Base-by-base conservation (phyloP, 2,113 vertebrate species). In the Conger conger region DNA sequence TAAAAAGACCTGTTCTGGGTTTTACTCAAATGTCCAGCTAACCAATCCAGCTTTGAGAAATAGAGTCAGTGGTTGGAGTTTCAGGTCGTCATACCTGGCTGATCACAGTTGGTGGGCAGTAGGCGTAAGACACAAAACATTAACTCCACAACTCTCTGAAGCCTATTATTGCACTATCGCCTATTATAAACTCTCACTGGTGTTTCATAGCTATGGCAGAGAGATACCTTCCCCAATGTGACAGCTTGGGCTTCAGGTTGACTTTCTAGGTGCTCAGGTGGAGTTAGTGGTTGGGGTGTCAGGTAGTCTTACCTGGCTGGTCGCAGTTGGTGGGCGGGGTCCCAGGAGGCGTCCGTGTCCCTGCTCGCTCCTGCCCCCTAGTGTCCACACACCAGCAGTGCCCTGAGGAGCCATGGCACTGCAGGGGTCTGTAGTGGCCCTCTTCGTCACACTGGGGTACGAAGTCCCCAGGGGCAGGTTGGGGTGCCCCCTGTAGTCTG, bases 371-470 rank as follows among this genome's bases (percentile, higher is more conserved):
- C n/a, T 90, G 91, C 4, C 96, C 95, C 0, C 88, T 50, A 0
- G 30, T 53, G 0, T 94, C 92, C 86, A 96, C 95, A 0, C 96
- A 96, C 95, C 95, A 96, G 88, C 95, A 96, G 86, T 95, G 82
- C 54, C 95, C 94, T 0, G 92, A 93, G 84, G 94, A 93, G 13
- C 92, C 0, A 0, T 96, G 96, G 81, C 97, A 97, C 93, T 97
- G 93, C 63, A 95, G 90, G 0, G 95, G 89, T 53, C 88, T 88
- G 88, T 96, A 97, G 53, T 87, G 88, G 8, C 97, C 97, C 2
- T 95, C 90, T 4, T 94, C 91, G 0, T 97, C 95, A 0, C 97
- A 97, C 84, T 97, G 96, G 0, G 97, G 96, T 23, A 96, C 20
- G 54, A 96, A 96, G 40, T 90, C 85, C 5, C 93, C 94, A 0